phyloP scores from a whole-genome alignment of 2,888 invertebrate species.

The Amorpha juglandis region DNA sequence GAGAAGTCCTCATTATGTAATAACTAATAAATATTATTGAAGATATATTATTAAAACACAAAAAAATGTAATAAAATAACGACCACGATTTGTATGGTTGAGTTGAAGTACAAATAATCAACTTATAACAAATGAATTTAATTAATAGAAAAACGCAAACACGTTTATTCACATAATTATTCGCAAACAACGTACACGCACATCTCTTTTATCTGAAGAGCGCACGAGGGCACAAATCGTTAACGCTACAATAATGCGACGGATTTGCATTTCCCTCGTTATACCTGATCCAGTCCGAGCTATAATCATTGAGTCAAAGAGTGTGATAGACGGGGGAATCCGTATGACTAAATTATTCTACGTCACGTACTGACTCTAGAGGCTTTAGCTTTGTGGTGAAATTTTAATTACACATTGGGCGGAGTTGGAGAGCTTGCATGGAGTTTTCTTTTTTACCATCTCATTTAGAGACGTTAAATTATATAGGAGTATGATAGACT shows the following conservation, averaged over 20 bases:
- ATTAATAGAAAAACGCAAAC: conserved; percentile 1
- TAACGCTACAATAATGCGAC: conserved; percentile 44
- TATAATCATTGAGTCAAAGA: conserved; percentile 64
- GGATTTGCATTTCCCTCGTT: conserved; percentile 66
- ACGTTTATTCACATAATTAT: conserved; percentile 9
- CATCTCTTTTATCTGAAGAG: conserved; percentile 44
- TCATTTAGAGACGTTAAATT: neutral
- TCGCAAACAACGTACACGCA: conserved; percentile 14
- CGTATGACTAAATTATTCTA: conserved; percentile 74
- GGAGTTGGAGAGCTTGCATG: conserved; percentile 16
- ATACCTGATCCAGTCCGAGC: conserved; percentile 53
- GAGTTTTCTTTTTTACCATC: neutral
- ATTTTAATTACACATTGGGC: conserved; percentile 67
- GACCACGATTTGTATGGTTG: neutral
- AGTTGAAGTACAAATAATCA: neutral
- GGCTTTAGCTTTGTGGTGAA: conserved; percentile 73
- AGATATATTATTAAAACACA: no score
- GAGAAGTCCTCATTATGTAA: no score
- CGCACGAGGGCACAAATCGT: conserved; percentile 44
- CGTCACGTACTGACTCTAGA: conserved; percentile 68
- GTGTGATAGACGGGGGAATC: conserved; percentile 68
- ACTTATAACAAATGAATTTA: neutral
- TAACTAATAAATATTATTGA: no score
- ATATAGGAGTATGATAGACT: neutral
- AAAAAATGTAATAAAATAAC: neutral